Conservation (phyloP, 2,888 invertebrate species). For the Cerceris ruficornis region DNA sequence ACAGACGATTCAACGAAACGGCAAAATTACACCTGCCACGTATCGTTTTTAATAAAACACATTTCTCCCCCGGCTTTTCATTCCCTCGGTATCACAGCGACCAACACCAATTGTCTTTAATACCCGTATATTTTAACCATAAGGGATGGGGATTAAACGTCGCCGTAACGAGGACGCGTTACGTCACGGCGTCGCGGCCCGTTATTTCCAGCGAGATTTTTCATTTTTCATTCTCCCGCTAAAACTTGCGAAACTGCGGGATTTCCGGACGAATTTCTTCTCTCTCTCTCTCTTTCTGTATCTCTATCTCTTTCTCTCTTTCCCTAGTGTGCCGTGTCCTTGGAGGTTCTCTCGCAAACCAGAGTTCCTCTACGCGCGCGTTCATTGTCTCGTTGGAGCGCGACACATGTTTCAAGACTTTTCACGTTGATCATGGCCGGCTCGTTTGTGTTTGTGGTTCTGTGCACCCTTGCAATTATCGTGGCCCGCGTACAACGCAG, state of each 20-base stretch:
- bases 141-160: conserved; percentile 40
- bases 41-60: neutral
- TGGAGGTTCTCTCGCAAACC: conserved; percentile 34
- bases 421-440: conserved; percentile 33
- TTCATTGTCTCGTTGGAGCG: conserved; percentile 49
- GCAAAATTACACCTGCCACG: neutral
- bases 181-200: conserved; percentile 11
- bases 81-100: neutral
- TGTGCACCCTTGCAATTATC: neutral
- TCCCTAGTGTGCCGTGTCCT: conserved; percentile 25
- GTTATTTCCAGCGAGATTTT: conserved; percentile 18
- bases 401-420: conserved; percentile 31
- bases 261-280: conserved; percentile 42
- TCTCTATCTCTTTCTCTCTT: too few relatives aligned
- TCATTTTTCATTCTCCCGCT: conserved; percentile 28
- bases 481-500: neutral
- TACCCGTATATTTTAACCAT: neutral
- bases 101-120: neutral
- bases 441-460: neutral
- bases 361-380: neutral
- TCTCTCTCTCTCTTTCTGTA: neutral
- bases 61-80: too few relatives aligned
- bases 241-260: conserved; percentile 42
- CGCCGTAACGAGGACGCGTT: conserved; percentile 45
- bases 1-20: neutral